Conservation (phyloP, 2,888 invertebrate genomes). For the Tineola bisselliella region DNA sequence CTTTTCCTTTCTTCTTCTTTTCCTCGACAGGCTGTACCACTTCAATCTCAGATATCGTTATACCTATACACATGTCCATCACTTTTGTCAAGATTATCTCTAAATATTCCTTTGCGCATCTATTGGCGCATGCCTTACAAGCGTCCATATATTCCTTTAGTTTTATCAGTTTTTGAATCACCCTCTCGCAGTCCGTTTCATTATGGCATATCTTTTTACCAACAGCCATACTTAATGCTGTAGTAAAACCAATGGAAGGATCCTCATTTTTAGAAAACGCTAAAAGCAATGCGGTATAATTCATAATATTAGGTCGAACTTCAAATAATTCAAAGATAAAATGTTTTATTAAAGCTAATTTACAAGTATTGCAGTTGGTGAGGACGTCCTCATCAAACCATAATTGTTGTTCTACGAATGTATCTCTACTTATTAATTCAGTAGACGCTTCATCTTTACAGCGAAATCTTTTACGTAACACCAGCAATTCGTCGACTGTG, state of each 20-base stretch:
- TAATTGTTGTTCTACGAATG: slow-evolving; percentile 34
- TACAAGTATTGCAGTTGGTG: slow-evolving; percentile 30
- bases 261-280: slow-evolving; percentile 70
- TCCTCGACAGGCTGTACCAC: slow-evolving; percentile 24
- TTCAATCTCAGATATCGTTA: slow-evolving; percentile 41
- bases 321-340: slow-evolving; percentile 68
- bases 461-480: slow-evolving; percentile 52
- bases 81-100: slow-evolving; percentile 38
- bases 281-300: slow-evolving; percentile 71
- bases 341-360: slow-evolving; percentile 55
- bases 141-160: slow-evolving; percentile 45
- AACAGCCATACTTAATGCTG: slow-evolving; percentile 65
- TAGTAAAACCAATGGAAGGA: slow-evolving; percentile 64
- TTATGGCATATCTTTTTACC: slow-evolving; percentile 64
- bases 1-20: slow-evolving; percentile 40
- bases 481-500: slow-evolving; percentile 59
- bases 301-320: slow-evolving; percentile 50
- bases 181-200: slow-evolving; percentile 53
- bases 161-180: slow-evolving; percentile 46
- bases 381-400: slow-evolving; percentile 53
- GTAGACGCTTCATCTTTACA: slow-evolving; percentile 48
- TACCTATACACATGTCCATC: slow-evolving; percentile 41
- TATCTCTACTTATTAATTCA: slow-evolving; percentile 41
- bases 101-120: slow-evolving; percentile 39
- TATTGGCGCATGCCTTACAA: slow-evolving; percentile 40